Percentiles rank a stretch among this genome's conserved stretches.
phyloP scores from a whole-genome alignment of 2,113 vertebrate genomes.

The Arenaria interpres region DNA sequence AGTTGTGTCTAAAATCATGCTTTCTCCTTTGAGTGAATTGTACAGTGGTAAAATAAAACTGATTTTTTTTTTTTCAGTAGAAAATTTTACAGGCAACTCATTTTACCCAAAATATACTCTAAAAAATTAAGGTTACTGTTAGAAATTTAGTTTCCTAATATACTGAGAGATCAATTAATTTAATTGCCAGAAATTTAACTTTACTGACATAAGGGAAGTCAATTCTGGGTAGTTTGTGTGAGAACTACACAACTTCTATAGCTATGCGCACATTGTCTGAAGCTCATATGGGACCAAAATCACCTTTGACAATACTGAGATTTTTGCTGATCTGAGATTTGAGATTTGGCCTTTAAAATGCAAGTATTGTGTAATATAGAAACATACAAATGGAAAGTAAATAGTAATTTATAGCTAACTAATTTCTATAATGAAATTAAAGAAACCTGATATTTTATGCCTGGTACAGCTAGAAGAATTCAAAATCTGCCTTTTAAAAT shows the following conservation, averaged over 20 bases:
- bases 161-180: background rate
- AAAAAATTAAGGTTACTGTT: background rate
- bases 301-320: background rate
- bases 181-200: background rate
- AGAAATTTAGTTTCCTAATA: background rate
- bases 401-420: background rate
- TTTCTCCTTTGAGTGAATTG: background rate
- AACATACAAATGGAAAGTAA: background rate
- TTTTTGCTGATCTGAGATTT: background rate
- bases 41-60: background rate
- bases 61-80: background rate
- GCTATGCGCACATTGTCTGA: background rate
- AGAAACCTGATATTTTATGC: background rate
- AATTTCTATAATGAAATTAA: background rate
- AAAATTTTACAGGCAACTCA: background rate
- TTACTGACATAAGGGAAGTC: background rate
- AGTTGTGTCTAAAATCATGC: constrained; percentile 10
- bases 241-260: background rate
- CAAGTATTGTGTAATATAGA: background rate
- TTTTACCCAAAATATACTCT: background rate
- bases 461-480: background rate
- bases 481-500: background rate
- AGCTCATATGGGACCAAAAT: background rate
- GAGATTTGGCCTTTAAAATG: background rate
- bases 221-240: background rate